Conservation (phyloP, 2,888 invertebrate species). For the Himalopsyche kuldschensis region DNA sequence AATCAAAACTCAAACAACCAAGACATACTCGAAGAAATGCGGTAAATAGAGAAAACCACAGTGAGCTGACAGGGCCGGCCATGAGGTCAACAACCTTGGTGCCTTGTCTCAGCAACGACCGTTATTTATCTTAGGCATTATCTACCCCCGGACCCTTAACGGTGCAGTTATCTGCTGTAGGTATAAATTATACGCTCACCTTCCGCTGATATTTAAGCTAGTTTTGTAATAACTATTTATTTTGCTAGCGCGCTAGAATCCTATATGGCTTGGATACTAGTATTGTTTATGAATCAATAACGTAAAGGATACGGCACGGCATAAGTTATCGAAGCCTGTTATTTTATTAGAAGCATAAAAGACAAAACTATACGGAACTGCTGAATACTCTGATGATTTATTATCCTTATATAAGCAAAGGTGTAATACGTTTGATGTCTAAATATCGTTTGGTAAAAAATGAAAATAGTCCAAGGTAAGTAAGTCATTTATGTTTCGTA, state of each 20-base stretch:
- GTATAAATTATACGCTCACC: conserved; percentile 24
- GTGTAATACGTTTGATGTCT: too few relatives aligned
- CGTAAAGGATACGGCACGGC: not conserved
- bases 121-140: conserved; percentile 31
- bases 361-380: too few relatives aligned
- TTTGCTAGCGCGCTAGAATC: not conserved
- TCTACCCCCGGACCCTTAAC: conserved; percentile 28
- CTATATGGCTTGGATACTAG: not conserved
- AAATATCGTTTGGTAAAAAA: too few relatives aligned
- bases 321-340: not conserved
- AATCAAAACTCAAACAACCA: not conserved
- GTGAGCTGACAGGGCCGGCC: not conserved
- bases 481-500: too few relatives aligned
- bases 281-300: not conserved
- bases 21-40: not conserved
- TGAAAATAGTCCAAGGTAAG: too few relatives aligned
- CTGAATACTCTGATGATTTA: too few relatives aligned
- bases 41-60: not conserved
- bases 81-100: conserved; percentile 9
- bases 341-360: too few relatives aligned
- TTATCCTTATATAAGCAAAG: too few relatives aligned
- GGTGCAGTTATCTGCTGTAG: conserved; percentile 31
- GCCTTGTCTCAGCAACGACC: conserved; percentile 13
- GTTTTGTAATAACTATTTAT: not conserved
- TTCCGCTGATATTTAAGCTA: not conserved